Evolutionary conservation across 2,113 vertebrate species (phyloP), one percentile per base, ranked within the genome.

Genomic region (Hydropotes inermis): DNA sequence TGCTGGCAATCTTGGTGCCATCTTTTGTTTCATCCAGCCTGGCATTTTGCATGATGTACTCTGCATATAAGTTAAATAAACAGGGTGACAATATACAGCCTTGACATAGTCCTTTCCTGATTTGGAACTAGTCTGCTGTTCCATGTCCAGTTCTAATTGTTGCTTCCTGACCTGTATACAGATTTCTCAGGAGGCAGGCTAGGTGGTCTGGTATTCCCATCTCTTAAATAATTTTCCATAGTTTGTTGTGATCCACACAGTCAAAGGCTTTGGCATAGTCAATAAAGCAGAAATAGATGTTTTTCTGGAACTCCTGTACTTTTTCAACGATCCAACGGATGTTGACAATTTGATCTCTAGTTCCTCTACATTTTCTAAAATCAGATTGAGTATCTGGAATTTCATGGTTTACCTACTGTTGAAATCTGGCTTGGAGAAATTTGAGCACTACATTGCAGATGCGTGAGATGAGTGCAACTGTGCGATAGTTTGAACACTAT

Each of bases 101-200:
- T 36, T 36, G 17, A 67, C 0, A 0, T 36, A 67, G 33, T 36
- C 64, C 33, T 67, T 67, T 67, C 64, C 64, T 9, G 17, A 67
- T 67, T 67, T 67, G 17, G 33, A 21, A 67, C 33, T n/a, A 67
- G 8, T 67, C 64, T 67, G 33, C 36, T 67, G 2, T 67, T 36
- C 17, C 64, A 36, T 21, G 17, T 36, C 33, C 64, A 36, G 17
- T 36, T 21, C 33, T 67, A 67, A 67, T 4, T 67, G 17, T 67
- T 67, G 64, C 33, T 67, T 67, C 64, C 36, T 67, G 64, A 67
- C 36, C 33, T 36, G 17, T 16, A 67, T 21, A 67, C 8, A 67
- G 33, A 67, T 67, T 67, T 36, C 64, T 67, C 64, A 67, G 64
- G 33, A 67, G 17, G 33, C 64, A 36, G 7, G 33, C n/a, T n/a